Evolutionary conservation across 2,113 vertebrate genomes (phyloP), one percentile per base, ranked within the genome.

Genomic region (Melierax canorus): DNA sequence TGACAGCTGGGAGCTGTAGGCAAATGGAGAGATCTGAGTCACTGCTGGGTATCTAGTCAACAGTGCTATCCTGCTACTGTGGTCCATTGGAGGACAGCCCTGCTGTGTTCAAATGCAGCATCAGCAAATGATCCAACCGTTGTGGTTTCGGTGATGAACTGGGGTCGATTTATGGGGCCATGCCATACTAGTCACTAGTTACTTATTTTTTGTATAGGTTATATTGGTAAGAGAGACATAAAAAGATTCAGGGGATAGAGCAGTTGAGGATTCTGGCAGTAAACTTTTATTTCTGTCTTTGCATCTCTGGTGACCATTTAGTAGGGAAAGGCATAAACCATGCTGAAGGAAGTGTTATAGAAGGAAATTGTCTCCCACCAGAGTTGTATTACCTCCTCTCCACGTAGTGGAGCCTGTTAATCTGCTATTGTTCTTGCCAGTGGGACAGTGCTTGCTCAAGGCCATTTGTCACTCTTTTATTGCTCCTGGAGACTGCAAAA

Each of bases 401-500:
- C 73, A 18, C 66, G 17, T 10, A 91, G 66, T 34, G 69, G 73
- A 88, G 66, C 50, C 41, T 92, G 86, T 90, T 91, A 87, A 95
- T 95, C 88, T 82, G 83, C 88, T 94, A 7, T 86, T 91, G 72
- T 84, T 92, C 45, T 85, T 95, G 86, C 83, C 45, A 91, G 60
- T 85, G 83, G 79, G 69, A 95, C 69, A 38, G 38, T 62, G 67
- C 69, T 80, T 86, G 80, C 91, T 95, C 48, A 75, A 62, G 84
- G 83, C 62, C 7, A 34, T 95, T 95, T 95, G 66, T 97, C 73
- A 90, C 58, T 71, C 34, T 87, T 78, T 94, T 95, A 92, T 91
- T 96, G 84, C 58, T 89, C 45, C 58, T 79, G 73, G 80, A 95
- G 91, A 72, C 39, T 69, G 81, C 24, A 69, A 58, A 94, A 78